Conservation (phyloP, 2,797 vertebrate species). For the Rhyacichthys aspro region DNA sequence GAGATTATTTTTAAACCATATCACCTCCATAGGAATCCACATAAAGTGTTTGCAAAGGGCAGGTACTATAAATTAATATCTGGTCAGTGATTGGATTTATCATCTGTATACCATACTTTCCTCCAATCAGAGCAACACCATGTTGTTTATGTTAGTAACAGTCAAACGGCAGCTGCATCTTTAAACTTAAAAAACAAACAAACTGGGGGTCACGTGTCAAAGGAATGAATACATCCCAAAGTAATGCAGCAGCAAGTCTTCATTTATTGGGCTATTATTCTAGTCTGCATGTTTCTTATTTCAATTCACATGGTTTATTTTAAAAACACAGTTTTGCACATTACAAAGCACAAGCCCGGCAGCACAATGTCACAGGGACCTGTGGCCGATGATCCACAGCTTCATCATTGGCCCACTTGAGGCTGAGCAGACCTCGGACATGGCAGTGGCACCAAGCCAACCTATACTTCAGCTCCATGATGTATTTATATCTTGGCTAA, state of each 20-base stretch:
- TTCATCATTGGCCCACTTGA: constrained; percentile 55
- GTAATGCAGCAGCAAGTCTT: too few relatives aligned
- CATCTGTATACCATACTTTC: too few relatives aligned
- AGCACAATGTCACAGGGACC: constrained; percentile 50
- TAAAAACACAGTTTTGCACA: constrained; percentile 49
- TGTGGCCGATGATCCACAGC: constrained; percentile 44
- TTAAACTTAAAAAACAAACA: too few relatives aligned
- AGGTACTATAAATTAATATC: too few relatives aligned
- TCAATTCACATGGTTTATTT: constrained; percentile 43
- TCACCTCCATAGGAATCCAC: too few relatives aligned
- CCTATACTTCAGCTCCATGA: constrained; percentile 63
- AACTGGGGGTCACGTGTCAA: constrained; percentile 32
- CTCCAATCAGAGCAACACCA: too few relatives aligned
- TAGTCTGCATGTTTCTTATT: constrained; percentile 26
- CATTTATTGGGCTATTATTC: constrained; percentile 39
- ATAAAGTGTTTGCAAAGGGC: too few relatives aligned
- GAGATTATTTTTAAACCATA: too few relatives aligned
- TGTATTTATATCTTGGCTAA: constrained; percentile 68
- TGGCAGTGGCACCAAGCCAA: constrained; percentile 63
- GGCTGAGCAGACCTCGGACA: constrained; percentile 66
- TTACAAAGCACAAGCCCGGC: constrained; percentile 27
- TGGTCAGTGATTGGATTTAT: too few relatives aligned
- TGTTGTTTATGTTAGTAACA: too few relatives aligned
- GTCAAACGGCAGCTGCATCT: too few relatives aligned
- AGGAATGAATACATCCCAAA: constrained; percentile 16